Percentiles rank a stretch among this genome's conserved stretches.
Evolutionary conservation across 2,113 vertebrate species (phyloP).

Genomic region (Stegostoma tigrinum): DNA sequence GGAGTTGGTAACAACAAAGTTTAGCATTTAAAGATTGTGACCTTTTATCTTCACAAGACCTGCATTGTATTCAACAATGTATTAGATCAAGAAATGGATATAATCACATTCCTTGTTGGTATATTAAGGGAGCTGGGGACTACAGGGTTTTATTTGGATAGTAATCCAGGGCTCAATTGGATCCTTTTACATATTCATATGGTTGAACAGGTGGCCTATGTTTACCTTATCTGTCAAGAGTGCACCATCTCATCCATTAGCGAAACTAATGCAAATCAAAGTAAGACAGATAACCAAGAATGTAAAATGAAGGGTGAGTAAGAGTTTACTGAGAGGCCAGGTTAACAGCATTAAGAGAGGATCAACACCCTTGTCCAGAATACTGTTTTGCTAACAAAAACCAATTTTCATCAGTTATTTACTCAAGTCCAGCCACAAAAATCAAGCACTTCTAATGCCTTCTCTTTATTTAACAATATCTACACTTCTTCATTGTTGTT

Average conservation of each 20-base stretch:
- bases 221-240: slow-evolving; percentile 24
- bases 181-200: background rate
- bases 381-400: background rate
- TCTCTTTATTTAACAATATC: background rate
- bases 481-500: background rate
- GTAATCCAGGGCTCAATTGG: background rate
- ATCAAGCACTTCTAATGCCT: background rate
- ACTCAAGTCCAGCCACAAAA: background rate
- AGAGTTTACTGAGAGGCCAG: background rate
- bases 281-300: slow-evolving; percentile 2
- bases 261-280: slow-evolving; percentile 23
- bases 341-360: background rate
- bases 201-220: background rate
- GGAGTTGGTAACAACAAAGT: background rate
- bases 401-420: background rate
- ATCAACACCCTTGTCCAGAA: background rate
- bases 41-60: background rate
- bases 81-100: background rate
- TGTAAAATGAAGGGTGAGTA: slow-evolving; percentile 5
- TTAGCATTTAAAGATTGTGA: background rate
- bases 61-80: background rate
- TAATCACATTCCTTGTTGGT: background rate
- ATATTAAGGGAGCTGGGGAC: background rate
- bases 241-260: background rate
- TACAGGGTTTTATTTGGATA: background rate